Percentiles rank a stretch among this genome's conserved stretches.
Evolutionary conservation across 2,113 vertebrate genomes (phyloP).

Genomic region (Guaruba guarouba): DNA sequence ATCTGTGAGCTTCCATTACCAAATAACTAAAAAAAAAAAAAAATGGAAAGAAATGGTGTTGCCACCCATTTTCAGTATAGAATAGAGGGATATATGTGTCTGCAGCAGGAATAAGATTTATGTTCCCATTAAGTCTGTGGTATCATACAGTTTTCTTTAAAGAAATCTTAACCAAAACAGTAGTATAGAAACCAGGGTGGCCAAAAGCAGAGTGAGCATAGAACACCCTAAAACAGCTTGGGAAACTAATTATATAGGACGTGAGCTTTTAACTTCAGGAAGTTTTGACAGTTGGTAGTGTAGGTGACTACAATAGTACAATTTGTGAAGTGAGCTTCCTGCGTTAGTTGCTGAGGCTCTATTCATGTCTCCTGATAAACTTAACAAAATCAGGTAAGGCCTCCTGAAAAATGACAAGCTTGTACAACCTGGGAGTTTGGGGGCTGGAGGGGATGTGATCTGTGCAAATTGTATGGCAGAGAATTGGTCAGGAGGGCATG

Average conservation of each 20-base stretch:
- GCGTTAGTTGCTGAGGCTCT: not conserved
- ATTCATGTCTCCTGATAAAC: not conserved
- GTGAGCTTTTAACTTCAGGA: not conserved
- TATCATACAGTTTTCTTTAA: not conserved
- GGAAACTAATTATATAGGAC: not conserved
- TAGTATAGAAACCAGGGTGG: fast-evolving
- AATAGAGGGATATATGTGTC: fast-evolving
- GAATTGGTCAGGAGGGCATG: not conserved
- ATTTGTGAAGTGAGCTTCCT: not conserved
- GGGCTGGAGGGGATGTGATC: not conserved
- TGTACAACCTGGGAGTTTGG: not conserved
- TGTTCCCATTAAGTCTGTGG: not conserved
- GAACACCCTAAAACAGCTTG: not conserved
- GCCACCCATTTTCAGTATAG: fast-evolving
- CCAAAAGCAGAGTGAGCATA: not conserved
- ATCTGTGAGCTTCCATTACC: not conserved
- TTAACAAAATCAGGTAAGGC: too few species aligned
- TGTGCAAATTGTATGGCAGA: not conserved
- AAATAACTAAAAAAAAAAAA: not conserved
- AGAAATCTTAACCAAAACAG: not conserved
- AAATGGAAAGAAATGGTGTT: not conserved
- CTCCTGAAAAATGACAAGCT: not conserved
- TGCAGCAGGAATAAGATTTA: not conserved
- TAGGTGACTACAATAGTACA: not conserved
- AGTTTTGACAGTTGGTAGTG: fast-evolving